A percentile compares a stretch with the other conserved stretches of the same genome.
Conservation (phyloP, 2,113 vertebrate genomes). For the Podiceps cristatus region DNA sequence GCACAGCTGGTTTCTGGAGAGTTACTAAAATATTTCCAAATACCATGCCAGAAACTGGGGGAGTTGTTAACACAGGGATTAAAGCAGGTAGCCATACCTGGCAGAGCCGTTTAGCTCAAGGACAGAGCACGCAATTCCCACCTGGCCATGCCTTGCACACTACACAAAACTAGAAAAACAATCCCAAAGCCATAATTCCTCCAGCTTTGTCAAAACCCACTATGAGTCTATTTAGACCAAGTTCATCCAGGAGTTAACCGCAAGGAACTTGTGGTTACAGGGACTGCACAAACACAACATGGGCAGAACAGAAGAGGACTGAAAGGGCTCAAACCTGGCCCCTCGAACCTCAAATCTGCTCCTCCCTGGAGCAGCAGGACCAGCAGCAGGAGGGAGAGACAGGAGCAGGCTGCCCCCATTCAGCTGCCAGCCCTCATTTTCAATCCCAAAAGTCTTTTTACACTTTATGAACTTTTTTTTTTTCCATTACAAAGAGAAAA, state of each 20-base stretch:
- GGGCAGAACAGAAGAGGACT: background rate
- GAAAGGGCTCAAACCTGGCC: background rate
- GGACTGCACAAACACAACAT: rapidly evolving
- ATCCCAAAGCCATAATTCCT: background rate
- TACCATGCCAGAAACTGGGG: background rate
- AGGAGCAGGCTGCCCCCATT: background rate
- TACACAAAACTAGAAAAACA: background rate
- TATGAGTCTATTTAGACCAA: background rate
- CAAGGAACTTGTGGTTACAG: background rate
- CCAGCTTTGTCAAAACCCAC: background rate
- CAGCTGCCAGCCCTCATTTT: background rate
- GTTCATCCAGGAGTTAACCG: background rate
- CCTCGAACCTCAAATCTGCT: background rate
- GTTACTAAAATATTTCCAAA: slow-evolving; percentile 2
- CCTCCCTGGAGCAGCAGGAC: rapidly evolving
- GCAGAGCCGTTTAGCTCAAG: background rate
- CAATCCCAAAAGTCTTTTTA: background rate
- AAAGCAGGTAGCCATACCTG: slow-evolving; percentile 19
- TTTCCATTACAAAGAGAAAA: rapidly evolving
- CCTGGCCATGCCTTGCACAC: background rate
- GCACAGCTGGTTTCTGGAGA: background rate
- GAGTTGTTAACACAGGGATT: background rate
- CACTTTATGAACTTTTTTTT: background rate
- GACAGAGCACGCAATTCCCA: background rate
- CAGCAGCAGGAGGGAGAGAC: background rate